These are phyloP conservation scores for Anguilla marmorata DNA, from an alignment of 2,797 vertebrate species.

Conservation along the genomic window DNA sequence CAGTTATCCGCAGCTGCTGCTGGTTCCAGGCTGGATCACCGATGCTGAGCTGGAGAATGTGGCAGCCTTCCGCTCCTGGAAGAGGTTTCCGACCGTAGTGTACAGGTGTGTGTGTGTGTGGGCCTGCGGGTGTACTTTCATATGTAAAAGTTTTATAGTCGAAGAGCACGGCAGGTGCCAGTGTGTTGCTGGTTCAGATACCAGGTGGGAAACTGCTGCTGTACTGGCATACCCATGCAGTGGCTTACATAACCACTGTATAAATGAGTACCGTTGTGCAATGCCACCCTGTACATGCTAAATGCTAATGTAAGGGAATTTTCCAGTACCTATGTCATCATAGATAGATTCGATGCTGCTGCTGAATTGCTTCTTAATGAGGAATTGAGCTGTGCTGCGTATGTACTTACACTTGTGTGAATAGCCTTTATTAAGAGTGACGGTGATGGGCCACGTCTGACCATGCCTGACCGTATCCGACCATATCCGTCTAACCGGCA, in stretches of 20 bases:
- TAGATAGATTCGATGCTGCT: neutral
- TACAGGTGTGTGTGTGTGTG: constrained; percentile 79
- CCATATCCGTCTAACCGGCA: constrained; percentile 48
- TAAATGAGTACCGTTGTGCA: no score
- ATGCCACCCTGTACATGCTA: no score
- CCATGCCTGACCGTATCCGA: neutral
- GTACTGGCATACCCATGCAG: no score
- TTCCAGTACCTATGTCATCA: no score
- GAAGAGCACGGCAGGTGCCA: no score
- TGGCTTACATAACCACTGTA: fast-evolving
- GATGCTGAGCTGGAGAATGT: constrained; percentile 97
- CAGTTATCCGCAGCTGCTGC: constrained; percentile 94
- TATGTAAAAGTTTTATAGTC: no score
- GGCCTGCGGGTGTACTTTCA: no score
- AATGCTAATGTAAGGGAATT: constrained; percentile 9
- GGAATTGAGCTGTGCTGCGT: neutral
- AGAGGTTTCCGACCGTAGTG: constrained; percentile 92
- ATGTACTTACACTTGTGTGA: neutral
- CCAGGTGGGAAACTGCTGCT: no score
- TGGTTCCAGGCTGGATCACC: constrained; percentile 96
- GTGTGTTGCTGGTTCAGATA: no score
- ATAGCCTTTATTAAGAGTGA: no score
- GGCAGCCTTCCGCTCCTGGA: constrained; percentile 94
- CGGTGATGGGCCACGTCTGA: neutral
- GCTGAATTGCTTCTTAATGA: neutral